Base-by-base conservation (phyloP, 1,140 invertebrate species). In the Zophobas atratus region DNA sequence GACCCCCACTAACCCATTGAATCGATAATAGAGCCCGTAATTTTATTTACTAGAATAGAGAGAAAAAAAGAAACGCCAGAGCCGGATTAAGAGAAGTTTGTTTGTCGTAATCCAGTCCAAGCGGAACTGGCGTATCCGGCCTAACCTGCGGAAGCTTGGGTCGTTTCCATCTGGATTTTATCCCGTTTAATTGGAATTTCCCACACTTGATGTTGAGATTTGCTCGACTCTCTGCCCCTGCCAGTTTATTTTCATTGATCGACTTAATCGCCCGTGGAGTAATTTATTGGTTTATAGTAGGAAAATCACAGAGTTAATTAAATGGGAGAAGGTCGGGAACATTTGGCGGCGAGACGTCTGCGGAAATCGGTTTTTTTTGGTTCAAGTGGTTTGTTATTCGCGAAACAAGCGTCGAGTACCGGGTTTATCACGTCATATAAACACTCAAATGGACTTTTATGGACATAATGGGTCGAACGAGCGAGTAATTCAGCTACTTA, bases 91-190 rank as follows among this genome's bases (percentile, higher is more conserved):
- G 39, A 39, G 43, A 8, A 51, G 6, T 51, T 51, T 5, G 6
- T 51, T 51, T 51, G 49, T 2, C 35, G 32, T 67, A 43, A 67
- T 67, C 60, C 39, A 2, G 33, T 5, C 6, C 33, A 46, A 67
- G 60, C 60, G 60, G 60, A 67, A 67, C 60, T 20, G 0, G 20
- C 3, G 20, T 43, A 20, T 67, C 60, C 60, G 60, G 60, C 60
- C 60, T 41, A 67, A 67, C 60, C 60, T 43, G 38, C 60, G 60
- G 60, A 67, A 67, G 60, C 60, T 67, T 43, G 38, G 60, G n/a
- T 67, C n/a, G 39, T 67, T 51, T 67, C 60, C 60, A 67, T 67
- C 39, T 67, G 38, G 60, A 67, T 43, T 43, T 67, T 39, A 43
- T 67, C 39, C 39, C n/a, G 39, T 67, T 67, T 67, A 67, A 67